Evolutionary conservation across 2,113 vertebrate genomes (phyloP), one percentile per base, ranked within the genome.

Genomic region (Genyomyrus donnyi): DNA sequence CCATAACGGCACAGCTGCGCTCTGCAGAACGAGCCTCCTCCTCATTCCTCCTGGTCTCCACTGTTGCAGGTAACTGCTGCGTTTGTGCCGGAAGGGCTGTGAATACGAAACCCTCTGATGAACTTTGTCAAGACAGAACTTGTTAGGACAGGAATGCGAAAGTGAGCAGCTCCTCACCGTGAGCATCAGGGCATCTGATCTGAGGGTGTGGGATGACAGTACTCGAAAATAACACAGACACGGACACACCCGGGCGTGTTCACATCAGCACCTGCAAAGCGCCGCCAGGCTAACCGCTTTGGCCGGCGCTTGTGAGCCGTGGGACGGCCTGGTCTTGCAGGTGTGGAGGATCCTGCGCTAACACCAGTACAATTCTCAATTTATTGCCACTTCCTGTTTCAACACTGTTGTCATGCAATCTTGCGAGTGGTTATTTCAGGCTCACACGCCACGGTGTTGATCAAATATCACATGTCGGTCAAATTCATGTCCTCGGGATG

Each of bases 401-500:
- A 27, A 15, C n/a, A 10, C 10, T 49, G 45, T n/a, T 24, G 84
- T 86, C 84, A 86, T 49, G 84, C 84, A 86, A 50, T 48, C 84
- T 50, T 3, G 48, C 48, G 1, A 86, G 13, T 3, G 24, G 84
- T 48, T 86, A 86, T 86, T 86, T 86, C 45, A 46, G 24, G 46
- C 84, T 42, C 84, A 49, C 45, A 50, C 7, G 11, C n/a, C 45
- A 27, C 21, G 4, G 84, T 31, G 84, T 86, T 27, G 84, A 86
- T 86, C 84, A 86, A 50, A 50, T 86, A 86, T 86, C 84, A 86
- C 84, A 86, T 11, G n/a, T 31, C 84, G 48, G 48, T 86, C 45
- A 86, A 86, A 86, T 49, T 86, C 84, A 86, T 50, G 45, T 49
- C 84, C 46, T 70, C 45, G 4, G n/a, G 45, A 48, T 31, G 48